Percentiles rank a stretch among this genome's conserved stretches.
Evolutionary conservation across 2,113 vertebrate species (phyloP).

Genomic region (Alces alces): DNA sequence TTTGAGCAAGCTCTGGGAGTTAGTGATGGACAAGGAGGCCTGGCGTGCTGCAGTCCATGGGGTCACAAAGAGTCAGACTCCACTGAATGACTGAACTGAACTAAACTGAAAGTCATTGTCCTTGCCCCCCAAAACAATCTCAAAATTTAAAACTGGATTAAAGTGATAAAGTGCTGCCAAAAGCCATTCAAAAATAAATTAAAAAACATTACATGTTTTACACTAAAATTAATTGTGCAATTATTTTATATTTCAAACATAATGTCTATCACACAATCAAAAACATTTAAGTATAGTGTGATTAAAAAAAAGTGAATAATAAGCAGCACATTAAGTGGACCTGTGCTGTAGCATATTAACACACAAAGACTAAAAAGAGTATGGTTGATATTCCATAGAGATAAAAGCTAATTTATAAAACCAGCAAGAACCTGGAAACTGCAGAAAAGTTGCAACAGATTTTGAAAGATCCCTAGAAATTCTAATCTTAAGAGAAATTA

Average conservation of each 20-base stretch:
- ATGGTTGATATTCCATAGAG: not conserved
- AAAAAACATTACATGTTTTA: not conserved
- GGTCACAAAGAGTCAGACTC: fast-evolving
- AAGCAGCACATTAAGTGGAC: not conserved
- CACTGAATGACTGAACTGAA: not conserved
- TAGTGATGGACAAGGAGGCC: not conserved
- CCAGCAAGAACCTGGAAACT: not conserved
- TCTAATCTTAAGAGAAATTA: not conserved
- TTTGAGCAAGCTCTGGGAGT: fast-evolving
- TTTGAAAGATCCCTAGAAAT: not conserved
- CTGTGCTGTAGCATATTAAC: not conserved
- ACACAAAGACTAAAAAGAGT: not conserved
- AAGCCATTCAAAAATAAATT: not conserved
- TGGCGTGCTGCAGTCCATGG: not conserved
- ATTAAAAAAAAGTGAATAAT: not conserved
- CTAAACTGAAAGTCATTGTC: not conserved
- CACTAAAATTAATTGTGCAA: not conserved
- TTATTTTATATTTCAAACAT: not conserved
- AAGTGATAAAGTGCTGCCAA: not conserved
- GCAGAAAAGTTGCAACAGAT: not conserved
- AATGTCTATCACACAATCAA: not conserved
- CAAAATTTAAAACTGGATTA: not conserved
- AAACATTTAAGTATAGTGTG: not conserved
- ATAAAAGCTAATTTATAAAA: not conserved
- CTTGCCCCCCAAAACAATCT: not conserved